Evolutionary conservation across 1,140 invertebrate genomes (phyloP).

Genomic region (Acromyrmex echinatior): DNA sequence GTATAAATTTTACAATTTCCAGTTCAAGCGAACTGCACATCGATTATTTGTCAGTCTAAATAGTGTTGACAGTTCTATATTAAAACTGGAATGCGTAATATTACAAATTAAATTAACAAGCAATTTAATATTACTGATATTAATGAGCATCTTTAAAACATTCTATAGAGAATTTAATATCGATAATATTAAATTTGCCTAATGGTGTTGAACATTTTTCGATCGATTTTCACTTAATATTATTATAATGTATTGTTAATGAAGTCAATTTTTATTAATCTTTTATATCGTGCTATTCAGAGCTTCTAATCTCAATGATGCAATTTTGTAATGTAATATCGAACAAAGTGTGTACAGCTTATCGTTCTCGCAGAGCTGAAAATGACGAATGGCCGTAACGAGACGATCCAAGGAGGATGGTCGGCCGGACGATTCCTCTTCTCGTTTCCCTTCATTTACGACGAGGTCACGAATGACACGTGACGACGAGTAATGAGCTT

Average conservation of each 20-base stretch:
- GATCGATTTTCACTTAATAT: no score
- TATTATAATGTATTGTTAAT: neutral
- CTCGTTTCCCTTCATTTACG: constrained; percentile 72
- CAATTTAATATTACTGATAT: no score
- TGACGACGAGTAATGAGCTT: constrained; percentile 74
- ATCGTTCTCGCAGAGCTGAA: constrained; percentile 72
- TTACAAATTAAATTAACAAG: no score
- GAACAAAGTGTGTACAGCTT: constrained; percentile 8
- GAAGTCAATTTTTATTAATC: neutral
- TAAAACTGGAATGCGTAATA: no score
- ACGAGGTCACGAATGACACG: constrained; percentile 70
- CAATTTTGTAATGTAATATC: constrained; percentile 30
- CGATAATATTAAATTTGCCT: no score
- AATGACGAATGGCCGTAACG: constrained; percentile 76
- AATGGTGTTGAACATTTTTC: no score
- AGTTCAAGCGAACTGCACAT: no score
- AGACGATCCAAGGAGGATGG: constrained; percentile 65
- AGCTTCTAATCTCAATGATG: constrained; percentile 18
- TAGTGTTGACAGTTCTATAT: no score
- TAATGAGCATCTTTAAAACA: no score
- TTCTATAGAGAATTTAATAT: no score
- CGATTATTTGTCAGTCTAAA: no score
- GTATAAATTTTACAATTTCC: no score
- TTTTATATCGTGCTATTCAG: neutral
- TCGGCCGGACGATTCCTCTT: constrained; percentile 62